Evolutionary conservation across 2,113 vertebrate genomes (phyloP).

Genomic region (Malaclemys terrapin): DNA sequence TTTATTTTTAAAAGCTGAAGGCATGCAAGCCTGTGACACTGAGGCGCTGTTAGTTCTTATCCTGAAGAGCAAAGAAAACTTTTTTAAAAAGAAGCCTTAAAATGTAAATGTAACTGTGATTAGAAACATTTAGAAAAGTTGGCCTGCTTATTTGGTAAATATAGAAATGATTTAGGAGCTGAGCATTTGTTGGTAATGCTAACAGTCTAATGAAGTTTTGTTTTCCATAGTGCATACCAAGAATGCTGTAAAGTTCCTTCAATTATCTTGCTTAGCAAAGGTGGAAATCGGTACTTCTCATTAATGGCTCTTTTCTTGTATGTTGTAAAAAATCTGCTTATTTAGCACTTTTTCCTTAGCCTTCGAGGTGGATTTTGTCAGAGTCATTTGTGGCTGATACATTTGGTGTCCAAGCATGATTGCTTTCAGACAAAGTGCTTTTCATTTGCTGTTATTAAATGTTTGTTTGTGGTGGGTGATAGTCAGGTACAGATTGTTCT

Average conservation of each 20-base stretch:
- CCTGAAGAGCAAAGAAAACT: neutral
- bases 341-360: neutral
- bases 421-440: fast-evolving
- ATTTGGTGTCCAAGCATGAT: neutral
- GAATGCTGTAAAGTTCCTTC: neutral
- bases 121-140: neutral
- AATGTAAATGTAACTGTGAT: neutral
- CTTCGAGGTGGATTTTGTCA: neutral
- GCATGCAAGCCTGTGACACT: slow-evolving; percentile 17
- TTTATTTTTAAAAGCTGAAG: slow-evolving; percentile 44
- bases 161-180: neutral
- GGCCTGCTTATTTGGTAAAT: neutral
- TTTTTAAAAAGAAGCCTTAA: neutral
- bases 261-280: neutral
- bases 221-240: neutral
- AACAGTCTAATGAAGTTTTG: slow-evolving; percentile 4
- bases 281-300: neutral
- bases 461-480: neutral
- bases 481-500: neutral
- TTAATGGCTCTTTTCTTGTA: neutral
- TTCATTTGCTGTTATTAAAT: neutral
- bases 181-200: neutral
- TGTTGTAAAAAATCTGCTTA: neutral
- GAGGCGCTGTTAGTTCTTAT: neutral
- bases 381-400: neutral